Evolutionary conservation across 2,797 vertebrate species (phyloP).

Genomic region (Intellagama lesueurii): DNA sequence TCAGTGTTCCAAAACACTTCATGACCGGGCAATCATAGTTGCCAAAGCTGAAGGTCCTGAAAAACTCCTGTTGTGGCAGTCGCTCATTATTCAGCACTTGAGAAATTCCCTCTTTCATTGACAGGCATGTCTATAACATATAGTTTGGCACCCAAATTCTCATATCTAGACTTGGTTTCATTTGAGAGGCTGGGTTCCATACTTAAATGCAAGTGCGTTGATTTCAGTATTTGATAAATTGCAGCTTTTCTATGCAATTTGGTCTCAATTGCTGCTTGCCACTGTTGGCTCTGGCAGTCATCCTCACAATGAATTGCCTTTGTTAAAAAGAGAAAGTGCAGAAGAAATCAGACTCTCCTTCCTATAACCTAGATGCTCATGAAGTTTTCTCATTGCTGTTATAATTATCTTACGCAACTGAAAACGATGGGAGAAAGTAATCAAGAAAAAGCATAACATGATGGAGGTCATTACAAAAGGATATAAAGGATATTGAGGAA

Average conservation of each 20-base stretch:
- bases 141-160: not conserved
- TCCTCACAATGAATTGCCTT: not conserved
- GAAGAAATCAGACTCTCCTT: not conserved
- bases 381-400: not conserved
- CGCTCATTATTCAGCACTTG: too few relatives aligned
- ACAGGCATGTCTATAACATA: too few relatives aligned
- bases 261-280: not conserved
- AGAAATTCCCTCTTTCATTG: too few relatives aligned
- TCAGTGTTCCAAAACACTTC: too few relatives aligned
- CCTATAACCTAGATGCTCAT: not conserved
- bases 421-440: conserved; percentile 7
- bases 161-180: not conserved
- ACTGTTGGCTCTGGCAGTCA: not conserved
- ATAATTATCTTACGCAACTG: not conserved
- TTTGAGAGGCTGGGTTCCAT: not conserved
- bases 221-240: not conserved
- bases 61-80: too few relatives aligned
- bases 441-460: conserved; percentile 1
- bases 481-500: not conserved
- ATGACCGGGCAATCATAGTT: too few relatives aligned
- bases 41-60: too few relatives aligned
- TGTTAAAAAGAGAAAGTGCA: not conserved
- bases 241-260: not conserved
- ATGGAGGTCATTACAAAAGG: conserved; percentile 14
- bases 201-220: not conserved